A percentile compares a stretch with the other conserved stretches of the same genome.
phyloP scores from a whole-genome alignment of 2,888 invertebrate species.

The Dryobota labecula region DNA sequence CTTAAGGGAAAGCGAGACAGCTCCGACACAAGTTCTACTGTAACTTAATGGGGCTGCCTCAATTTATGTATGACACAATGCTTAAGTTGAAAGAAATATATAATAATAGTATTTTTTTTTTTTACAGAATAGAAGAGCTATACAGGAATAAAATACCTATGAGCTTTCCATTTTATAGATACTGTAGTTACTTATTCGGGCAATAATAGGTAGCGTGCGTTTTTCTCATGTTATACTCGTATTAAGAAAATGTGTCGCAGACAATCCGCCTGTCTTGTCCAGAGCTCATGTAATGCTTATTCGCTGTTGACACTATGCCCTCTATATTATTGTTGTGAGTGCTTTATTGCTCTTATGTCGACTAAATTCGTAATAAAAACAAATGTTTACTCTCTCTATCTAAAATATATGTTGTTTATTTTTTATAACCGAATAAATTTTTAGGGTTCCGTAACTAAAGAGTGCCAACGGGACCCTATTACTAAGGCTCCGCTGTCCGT shows the following conservation, averaged over 20 bases:
- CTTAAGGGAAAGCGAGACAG: too few relatives aligned
- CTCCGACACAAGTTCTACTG: too few relatives aligned
- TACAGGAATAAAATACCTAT: background rate
- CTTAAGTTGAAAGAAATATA: too few relatives aligned
- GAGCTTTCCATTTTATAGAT: background rate
- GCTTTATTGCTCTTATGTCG: slow-evolving; percentile 13
- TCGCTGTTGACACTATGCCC: slow-evolving; percentile 39
- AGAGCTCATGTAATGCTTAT: slow-evolving; percentile 26
- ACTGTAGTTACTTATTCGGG: background rate
- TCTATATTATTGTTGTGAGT: slow-evolving; percentile 28
- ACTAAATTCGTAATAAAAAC: slow-evolving; percentile 29
- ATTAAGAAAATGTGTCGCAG: slow-evolving; percentile 17
- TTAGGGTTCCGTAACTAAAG: background rate
- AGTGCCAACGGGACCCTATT: background rate
- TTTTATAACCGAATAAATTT: slow-evolving; percentile 19
- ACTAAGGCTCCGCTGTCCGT: background rate
- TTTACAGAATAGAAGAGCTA: background rate
- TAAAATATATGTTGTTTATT: slow-evolving; percentile 18
- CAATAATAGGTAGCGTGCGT: background rate
- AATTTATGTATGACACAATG: too few relatives aligned
- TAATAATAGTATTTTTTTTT: too few relatives aligned
- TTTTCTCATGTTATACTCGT: background rate
- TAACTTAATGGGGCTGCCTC: too few relatives aligned
- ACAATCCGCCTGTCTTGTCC: slow-evolving; percentile 23
- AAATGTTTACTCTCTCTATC: slow-evolving; percentile 14